Conservation (phyloP, 2,113 vertebrate genomes). For the Albula glossodonta region DNA sequence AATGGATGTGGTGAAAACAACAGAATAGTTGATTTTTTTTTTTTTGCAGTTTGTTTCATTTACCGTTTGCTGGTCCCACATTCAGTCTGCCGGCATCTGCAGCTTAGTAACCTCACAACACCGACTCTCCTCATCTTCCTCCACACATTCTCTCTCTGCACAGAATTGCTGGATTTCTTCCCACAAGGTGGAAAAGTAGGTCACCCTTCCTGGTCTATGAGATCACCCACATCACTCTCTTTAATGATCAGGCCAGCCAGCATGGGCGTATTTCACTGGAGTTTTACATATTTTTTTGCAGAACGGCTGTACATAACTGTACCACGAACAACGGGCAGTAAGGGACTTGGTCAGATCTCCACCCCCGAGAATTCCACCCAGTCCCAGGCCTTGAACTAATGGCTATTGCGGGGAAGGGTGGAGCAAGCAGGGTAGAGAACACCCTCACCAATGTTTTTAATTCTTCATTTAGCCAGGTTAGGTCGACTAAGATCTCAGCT, state of each 20-base stretch:
- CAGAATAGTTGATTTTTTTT: neutral
- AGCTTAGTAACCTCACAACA: neutral
- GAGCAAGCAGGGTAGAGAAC: neutral
- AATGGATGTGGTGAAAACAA: neutral
- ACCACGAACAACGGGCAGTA: neutral
- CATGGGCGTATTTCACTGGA: neutral
- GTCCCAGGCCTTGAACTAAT: neutral
- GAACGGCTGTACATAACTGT: neutral
- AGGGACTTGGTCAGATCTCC: neutral
- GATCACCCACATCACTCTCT: slow-evolving; percentile 20
- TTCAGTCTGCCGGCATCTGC: neutral
- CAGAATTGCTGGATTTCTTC: neutral
- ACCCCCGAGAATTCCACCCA: neutral
- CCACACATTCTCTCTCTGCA: neutral
- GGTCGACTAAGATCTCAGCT: too few relatives aligned
- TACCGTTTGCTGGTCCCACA: neutral
- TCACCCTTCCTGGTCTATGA: neutral
- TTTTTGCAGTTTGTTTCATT: neutral
- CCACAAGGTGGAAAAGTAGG: neutral
- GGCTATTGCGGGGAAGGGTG: neutral
- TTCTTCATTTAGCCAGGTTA: neutral
- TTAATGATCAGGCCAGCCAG: neutral
- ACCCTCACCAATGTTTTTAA: neutral
- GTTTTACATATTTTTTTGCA: neutral
- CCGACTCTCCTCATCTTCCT: neutral